These are phyloP conservation scores for Triops longicaudatus DNA, from an alignment of 1,140 invertebrate genomes.

Conservation along the genomic window DNA sequence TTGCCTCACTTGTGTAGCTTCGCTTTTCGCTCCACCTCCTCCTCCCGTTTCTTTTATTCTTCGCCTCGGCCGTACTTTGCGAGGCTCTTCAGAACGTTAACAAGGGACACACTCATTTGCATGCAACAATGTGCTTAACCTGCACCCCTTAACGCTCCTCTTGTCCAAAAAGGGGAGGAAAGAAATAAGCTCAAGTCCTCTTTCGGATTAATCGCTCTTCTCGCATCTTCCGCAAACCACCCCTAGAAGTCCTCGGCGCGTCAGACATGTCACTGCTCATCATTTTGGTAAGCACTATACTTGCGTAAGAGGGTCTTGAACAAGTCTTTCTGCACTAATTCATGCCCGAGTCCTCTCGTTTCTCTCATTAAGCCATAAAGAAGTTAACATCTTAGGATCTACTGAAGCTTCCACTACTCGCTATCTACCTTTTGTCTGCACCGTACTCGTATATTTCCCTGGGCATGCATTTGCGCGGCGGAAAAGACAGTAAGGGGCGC, in stretches of 20 bases:
- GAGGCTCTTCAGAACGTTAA: not conserved
- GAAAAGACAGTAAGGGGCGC: no score
- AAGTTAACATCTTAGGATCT: no score
- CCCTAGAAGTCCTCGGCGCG: not conserved
- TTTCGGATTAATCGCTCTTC: not conserved
- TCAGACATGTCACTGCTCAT: not conserved
- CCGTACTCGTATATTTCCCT: no score
- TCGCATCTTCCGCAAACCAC: not conserved
- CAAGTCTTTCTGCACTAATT: no score
- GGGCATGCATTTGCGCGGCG: no score
- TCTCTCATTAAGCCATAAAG: no score
- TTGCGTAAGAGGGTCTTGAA: no score
- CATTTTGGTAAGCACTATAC: no score
- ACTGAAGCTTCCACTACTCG: no score
- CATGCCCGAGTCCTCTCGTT: no score
- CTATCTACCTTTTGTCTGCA: no score
- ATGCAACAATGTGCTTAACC: constrained; percentile 12
- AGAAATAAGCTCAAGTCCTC: not conserved
- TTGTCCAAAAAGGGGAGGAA: not conserved
- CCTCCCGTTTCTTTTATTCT: not conserved
- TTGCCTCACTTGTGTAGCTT: not conserved
- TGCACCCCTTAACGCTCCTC: not conserved
- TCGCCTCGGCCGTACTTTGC: not conserved
- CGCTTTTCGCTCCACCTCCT: not conserved
- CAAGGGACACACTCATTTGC: constrained; percentile 3